Conservation (phyloP, 2,797 vertebrate genomes). For the Chaetodon trifasciatus region DNA sequence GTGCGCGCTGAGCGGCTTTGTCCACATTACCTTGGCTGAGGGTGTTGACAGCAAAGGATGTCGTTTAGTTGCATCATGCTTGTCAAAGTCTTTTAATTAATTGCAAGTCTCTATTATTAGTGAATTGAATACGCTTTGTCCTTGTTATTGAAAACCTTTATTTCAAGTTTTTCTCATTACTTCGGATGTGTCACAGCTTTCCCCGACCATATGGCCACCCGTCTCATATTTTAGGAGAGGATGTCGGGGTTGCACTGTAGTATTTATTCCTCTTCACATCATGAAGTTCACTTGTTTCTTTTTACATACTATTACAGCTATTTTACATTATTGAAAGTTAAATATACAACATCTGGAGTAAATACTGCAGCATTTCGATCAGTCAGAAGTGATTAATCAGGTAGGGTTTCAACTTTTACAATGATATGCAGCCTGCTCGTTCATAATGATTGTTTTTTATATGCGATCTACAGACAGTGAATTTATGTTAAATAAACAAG, state of each 20-base stretch:
- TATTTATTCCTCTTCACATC: not conserved
- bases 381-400: not conserved
- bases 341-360: constrained; percentile 10
- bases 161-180: constrained; percentile 15
- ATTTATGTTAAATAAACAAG: constrained; percentile 32
- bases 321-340: constrained; percentile 9
- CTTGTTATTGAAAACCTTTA: constrained; percentile 22
- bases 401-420: not conserved
- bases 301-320: not conserved
- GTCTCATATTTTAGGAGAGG: not conserved
- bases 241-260: not conserved
- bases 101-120: constrained; percentile 1
- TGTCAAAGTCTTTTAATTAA: constrained; percentile 39
- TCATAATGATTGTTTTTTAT: not conserved
- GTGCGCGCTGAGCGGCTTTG: not conserved
- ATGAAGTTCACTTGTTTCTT: not conserved
- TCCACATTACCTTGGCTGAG: constrained; percentile 7
- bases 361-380: constrained; percentile 18
- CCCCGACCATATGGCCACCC: not conserved
- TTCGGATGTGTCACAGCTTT: not conserved
- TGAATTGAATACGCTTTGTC: not conserved
- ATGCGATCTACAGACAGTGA: not conserved
- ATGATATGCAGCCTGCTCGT: not conserved
- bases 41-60: constrained; percentile 14
- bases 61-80: constrained; percentile 11